Percentiles rank a stretch among this genome's conserved stretches.
phyloP scores from a whole-genome alignment of 2,888 invertebrate genomes.

The Pristionchus mayeri region DNA sequence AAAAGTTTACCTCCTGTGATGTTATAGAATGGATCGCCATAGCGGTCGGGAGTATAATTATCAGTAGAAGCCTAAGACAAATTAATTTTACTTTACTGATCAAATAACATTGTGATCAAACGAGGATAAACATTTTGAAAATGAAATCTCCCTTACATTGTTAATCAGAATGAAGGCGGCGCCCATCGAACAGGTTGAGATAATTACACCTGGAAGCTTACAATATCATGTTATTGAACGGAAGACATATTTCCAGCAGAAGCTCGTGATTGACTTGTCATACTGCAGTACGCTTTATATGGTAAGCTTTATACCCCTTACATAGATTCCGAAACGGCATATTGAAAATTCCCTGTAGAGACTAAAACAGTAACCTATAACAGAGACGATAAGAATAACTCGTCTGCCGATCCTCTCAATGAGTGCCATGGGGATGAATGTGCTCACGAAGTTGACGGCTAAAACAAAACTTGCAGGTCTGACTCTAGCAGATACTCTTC shows the following conservation, averaged over 20 bases:
- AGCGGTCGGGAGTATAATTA: too few species aligned
- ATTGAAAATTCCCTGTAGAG: too few species aligned
- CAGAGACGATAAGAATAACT: constrained; percentile 63
- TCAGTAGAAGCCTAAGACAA: constrained; percentile 10
- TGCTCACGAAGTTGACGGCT: constrained; percentile 79
- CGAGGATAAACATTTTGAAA: background rate
- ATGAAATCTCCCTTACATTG: constrained; percentile 51
- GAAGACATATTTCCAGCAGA: too few species aligned
- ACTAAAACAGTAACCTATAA: constrained; percentile 52
- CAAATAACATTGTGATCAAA: too few species aligned
- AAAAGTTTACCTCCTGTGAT: background rate
- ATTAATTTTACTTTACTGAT: too few species aligned
- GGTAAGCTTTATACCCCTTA: too few species aligned
- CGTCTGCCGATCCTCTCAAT: constrained; percentile 79
- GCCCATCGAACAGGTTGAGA: constrained; percentile 64
- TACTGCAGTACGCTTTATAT: too few species aligned
- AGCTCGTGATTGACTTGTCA: too few species aligned
- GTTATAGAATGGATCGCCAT: background rate
- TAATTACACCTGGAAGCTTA: constrained; percentile 54
- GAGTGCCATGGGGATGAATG: constrained; percentile 78
- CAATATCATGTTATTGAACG: too few species aligned
- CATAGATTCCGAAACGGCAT: too few species aligned
- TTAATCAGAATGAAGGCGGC: constrained; percentile 66
- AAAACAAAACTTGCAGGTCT: constrained; percentile 72
- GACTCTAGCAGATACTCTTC: too few species aligned